These are phyloP conservation scores for Mactromeris polynyma DNA, from an alignment of 2,888 invertebrate genomes.

Conservation along the genomic window DNA sequence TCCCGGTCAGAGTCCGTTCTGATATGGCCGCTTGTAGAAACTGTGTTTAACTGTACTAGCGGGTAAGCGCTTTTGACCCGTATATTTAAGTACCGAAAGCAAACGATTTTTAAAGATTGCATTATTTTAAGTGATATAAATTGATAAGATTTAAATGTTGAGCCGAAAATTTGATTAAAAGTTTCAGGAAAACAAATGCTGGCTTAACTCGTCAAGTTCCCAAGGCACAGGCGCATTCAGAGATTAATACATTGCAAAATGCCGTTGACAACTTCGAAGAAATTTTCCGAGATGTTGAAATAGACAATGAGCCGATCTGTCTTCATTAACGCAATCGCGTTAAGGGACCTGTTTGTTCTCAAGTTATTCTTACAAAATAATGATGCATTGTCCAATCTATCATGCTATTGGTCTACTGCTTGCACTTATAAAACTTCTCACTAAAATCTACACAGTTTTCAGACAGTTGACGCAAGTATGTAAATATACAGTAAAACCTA, in stretches of 20 bases:
- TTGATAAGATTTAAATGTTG: no score
- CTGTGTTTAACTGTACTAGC: no score
- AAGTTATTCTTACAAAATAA: conserved; percentile 10
- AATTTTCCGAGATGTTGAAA: neutral
- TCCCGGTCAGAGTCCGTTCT: no score
- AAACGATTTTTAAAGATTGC: no score
- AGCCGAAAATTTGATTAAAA: no score
- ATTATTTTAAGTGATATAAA: no score
- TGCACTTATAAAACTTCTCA: neutral
- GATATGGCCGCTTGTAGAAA: no score
- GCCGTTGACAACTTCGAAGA: neutral
- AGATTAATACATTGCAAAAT: conserved; percentile 1
- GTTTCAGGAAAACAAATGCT: neutral
- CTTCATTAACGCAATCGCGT: neutral
- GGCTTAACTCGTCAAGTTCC: neutral
- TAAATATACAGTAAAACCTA: no score
- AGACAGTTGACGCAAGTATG: neutral
- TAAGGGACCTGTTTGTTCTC: neutral
- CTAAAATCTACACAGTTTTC: neutral
- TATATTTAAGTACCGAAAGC: no score
- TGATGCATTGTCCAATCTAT: conserved; percentile 13
- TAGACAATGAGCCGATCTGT: neutral
- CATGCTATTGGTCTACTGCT: neutral
- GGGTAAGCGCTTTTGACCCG: no score
- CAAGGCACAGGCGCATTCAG: neutral